These are phyloP conservation scores for Polyploca ridens DNA, from an alignment of 2,888 invertebrate species.

Conservation along the genomic window DNA sequence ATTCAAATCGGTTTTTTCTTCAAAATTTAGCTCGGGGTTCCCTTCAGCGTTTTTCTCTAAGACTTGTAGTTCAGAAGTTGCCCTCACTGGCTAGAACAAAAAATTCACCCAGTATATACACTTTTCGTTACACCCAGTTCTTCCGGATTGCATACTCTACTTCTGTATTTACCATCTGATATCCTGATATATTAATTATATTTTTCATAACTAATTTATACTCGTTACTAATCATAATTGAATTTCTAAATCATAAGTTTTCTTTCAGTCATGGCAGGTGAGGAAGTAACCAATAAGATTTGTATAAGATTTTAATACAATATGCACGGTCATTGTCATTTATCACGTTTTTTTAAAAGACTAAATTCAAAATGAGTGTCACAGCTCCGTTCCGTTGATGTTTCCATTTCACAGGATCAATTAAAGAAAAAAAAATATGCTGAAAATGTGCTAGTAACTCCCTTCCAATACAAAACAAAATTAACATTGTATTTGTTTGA, in stretches of 20 bases:
- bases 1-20: too few species aligned
- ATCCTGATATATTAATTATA: not conserved
- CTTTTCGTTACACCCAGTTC: too few species aligned
- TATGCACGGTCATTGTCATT: constrained; percentile 15
- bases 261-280: constrained; percentile 63
- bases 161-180: not conserved
- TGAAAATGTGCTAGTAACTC: not conserved
- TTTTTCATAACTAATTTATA: not conserved
- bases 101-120: too few species aligned
- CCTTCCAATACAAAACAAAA: not conserved
- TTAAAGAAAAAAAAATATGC: not conserved
- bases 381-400: not conserved
- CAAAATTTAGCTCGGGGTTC: too few species aligned
- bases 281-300: constrained; percentile 42
- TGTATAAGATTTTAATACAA: constrained; percentile 25
- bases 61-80: too few species aligned
- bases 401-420: not conserved
- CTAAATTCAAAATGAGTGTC: not conserved
- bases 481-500: not conserved
- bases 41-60: too few species aligned
- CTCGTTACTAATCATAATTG: not conserved
- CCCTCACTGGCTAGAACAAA: too few species aligned
- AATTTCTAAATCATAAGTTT: constrained; percentile 41
- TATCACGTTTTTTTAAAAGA: not conserved
- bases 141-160: not conserved